Percentiles rank a stretch among this genome's conserved stretches.
Evolutionary conservation across 2,113 vertebrate genomes (phyloP).

Genomic region (Speoplatyrhinus poulsoni): DNA sequence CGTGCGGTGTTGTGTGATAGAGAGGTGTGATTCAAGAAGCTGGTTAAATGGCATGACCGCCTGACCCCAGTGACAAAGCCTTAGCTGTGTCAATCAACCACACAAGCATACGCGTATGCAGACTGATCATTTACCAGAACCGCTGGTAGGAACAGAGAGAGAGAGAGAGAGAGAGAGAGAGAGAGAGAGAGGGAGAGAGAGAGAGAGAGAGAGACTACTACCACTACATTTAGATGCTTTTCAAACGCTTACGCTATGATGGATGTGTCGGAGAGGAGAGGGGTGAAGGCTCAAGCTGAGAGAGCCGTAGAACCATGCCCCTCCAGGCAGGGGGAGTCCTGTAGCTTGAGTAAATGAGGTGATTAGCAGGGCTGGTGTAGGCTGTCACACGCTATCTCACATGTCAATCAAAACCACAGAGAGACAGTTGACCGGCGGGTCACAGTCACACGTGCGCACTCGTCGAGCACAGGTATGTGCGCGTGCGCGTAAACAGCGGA

Average conservation of each 20-base stretch:
- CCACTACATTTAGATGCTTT: neutral
- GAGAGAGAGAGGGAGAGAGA: neutral
- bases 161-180: neutral
- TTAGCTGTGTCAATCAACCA: conserved; percentile 55
- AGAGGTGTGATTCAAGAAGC: conserved; percentile 39
- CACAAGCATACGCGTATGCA: conserved; percentile 19
- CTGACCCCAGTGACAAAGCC: conserved; percentile 46
- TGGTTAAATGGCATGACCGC: conserved; percentile 56
- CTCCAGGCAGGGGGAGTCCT: conserved; percentile 55
- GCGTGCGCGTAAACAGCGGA: neutral
- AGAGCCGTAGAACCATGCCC: conserved; percentile 33
- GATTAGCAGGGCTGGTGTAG: conserved; percentile 70
- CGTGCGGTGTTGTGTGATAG: conserved; percentile 20
- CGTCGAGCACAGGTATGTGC: conserved; percentile 2
- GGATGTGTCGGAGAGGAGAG: conserved; percentile 10
- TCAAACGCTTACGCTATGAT: neutral
- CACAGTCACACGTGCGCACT: conserved; percentile 35
- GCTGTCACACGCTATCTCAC: conserved; percentile 64
- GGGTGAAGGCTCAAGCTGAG: neutral
- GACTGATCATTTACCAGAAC: too few relatives aligned
- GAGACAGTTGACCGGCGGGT: conserved; percentile 60
- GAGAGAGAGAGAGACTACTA: neutral
- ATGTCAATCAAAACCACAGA: conserved; percentile 66
- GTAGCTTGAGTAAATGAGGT: conserved; percentile 65
- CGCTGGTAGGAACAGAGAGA: conserved; percentile 26